Percentiles rank a stretch among this genome's conserved stretches.
Conservation (phyloP, 23 tunicate species). For the Clavelina lepadiformis region DNA sequence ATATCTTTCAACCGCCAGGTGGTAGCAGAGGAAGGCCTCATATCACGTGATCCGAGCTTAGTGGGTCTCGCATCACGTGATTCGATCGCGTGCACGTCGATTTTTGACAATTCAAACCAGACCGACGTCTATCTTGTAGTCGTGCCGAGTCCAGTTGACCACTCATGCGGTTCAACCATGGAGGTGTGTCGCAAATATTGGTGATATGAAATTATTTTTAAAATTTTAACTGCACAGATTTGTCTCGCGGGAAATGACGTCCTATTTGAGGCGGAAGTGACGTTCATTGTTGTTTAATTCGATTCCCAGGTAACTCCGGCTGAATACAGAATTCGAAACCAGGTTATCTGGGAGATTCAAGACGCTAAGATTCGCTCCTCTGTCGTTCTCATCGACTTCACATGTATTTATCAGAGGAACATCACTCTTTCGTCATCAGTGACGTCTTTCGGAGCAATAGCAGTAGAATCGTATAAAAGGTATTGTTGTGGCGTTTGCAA, state of each 20-base stretch:
- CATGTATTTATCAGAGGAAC: constrained; percentile 50
- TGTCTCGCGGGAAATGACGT: background rate
- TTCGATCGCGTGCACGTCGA: constrained; percentile 24
- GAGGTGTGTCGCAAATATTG: too few species aligned
- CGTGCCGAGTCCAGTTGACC: constrained; percentile 49
- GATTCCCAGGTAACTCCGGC: constrained; percentile 22
- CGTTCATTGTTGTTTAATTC: background rate
- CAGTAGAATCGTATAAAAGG: constrained; percentile 43
- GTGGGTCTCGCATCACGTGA: constrained; percentile 52
- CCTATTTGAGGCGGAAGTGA: background rate
- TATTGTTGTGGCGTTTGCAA: background rate
- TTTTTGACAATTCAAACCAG: constrained; percentile 13
- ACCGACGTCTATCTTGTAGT: constrained; percentile 29
- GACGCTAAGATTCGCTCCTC: constrained; percentile 43
- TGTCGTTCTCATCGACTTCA: constrained; percentile 57
- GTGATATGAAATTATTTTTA: background rate
- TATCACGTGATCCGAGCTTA: constrained; percentile 16
- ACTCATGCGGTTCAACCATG: constrained; percentile 57
- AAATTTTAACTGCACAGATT: background rate
- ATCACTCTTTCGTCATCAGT: constrained; percentile 26
- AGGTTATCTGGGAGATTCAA: constrained; percentile 42
- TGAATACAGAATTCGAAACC: constrained; percentile 52
- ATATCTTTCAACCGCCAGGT: constrained; percentile 43
- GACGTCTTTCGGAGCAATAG: constrained; percentile 10
- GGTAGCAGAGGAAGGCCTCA: constrained; percentile 38